Evolutionary conservation across 1,140 invertebrate genomes (phyloP).

Genomic region (Drosophila elegans): DNA sequence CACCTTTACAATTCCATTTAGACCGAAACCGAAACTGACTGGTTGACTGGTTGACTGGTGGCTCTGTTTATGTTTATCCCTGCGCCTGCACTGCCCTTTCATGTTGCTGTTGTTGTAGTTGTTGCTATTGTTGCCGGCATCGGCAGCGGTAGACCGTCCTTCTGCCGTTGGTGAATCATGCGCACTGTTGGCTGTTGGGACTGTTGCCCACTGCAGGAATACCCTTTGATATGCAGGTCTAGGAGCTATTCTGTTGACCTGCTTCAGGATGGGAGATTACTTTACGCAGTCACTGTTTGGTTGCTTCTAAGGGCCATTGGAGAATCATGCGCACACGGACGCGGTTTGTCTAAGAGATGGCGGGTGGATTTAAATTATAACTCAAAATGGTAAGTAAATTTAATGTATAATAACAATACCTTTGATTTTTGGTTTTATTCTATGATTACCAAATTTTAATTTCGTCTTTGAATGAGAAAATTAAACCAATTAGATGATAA

Average conservation of each 20-base stretch:
- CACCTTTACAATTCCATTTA: constrained; percentile 69
- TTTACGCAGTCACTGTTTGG: constrained; percentile 11
- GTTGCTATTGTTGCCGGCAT: constrained; percentile 73
- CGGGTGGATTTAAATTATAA: background rate
- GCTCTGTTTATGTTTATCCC: constrained; percentile 79
- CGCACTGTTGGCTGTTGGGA: constrained; percentile 28
- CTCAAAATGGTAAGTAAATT: background rate
- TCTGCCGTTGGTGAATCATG: constrained; percentile 59
- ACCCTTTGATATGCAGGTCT: constrained; percentile 7
- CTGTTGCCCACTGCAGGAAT: constrained; percentile 9
- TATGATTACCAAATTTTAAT: too few relatives aligned
- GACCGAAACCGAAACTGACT: constrained; percentile 30
- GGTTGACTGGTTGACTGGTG: constrained; percentile 43
- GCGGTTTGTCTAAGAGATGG: background rate
- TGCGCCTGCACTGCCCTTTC: constrained; percentile 53
- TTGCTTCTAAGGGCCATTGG: constrained; percentile 5
- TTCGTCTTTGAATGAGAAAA: background rate
- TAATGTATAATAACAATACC: too few relatives aligned
- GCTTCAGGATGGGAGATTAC: background rate
- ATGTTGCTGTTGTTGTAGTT: constrained; percentile 10
- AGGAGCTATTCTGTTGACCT: background rate
- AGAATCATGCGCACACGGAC: constrained; percentile 6
- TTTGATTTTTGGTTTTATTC: too few relatives aligned
- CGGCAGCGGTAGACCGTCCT: constrained; percentile 45
- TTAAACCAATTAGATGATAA: background rate